These are phyloP conservation scores for Drosophila athabasca DNA, from an alignment of 1,140 invertebrate species.

Conservation along the genomic window DNA sequence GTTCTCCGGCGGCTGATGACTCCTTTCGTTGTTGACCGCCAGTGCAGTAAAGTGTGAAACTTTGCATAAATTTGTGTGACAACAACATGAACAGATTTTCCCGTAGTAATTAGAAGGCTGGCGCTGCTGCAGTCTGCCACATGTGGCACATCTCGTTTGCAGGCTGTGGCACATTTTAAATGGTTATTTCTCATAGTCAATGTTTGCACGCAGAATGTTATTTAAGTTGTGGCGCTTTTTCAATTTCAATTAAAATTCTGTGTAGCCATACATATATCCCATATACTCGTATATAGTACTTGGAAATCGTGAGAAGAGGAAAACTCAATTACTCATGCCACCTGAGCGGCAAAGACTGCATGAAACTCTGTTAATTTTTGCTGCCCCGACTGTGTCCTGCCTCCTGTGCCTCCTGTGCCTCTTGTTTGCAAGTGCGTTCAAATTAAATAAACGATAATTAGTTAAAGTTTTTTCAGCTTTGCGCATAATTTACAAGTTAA, in stretches of 20 bases:
- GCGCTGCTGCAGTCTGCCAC: conserved; percentile 10
- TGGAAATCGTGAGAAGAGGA: not conserved
- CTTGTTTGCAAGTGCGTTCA: conserved; percentile 24
- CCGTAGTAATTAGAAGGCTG: conserved; percentile 66
- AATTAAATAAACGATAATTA: conserved; percentile 79
- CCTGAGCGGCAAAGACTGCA: conserved; percentile 61
- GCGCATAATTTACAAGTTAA: conserved; percentile 67
- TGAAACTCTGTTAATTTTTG: conserved; percentile 33
- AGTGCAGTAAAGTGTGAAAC: conserved; percentile 75
- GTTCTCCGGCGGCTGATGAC: conserved; percentile 49
- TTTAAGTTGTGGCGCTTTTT: conserved; percentile 77
- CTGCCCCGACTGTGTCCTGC: conserved; percentile 1
- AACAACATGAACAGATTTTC: conserved; percentile 80
- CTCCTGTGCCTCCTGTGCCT: not conserved
- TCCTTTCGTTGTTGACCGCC: conserved; percentile 50
- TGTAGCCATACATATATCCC: conserved; percentile 34
- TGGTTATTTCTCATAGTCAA: conserved; percentile 55
- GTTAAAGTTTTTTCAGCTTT: conserved; percentile 69
- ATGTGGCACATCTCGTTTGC: not conserved
- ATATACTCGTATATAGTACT: conserved; percentile 12
- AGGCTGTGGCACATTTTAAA: conserved; percentile 54
- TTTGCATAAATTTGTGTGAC: conserved; percentile 76
- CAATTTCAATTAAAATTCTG: conserved; percentile 79
- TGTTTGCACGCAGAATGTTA: conserved; percentile 74
- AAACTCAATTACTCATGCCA: conserved; percentile 78